Percentiles rank a stretch among this genome's conserved stretches.
phyloP scores from a whole-genome alignment of 1,140 invertebrate genomes.

The Coelopa frigida region DNA sequence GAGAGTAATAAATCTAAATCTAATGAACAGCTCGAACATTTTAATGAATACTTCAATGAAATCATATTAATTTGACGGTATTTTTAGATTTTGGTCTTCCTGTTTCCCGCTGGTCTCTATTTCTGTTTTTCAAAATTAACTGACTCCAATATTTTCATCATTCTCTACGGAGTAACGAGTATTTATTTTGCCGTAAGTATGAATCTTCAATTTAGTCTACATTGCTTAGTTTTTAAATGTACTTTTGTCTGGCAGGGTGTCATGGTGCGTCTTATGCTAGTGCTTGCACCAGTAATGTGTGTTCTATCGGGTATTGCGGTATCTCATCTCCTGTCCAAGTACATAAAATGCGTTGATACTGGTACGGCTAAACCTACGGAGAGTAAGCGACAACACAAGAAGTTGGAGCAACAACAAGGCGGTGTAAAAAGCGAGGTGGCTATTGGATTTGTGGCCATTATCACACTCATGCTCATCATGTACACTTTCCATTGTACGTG shows the following conservation, averaged over 20 bases:
- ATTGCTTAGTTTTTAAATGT: constrained; percentile 10
- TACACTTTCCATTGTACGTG: constrained; percentile 98
- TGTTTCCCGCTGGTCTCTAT: constrained; percentile 93
- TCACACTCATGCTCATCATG: constrained; percentile 78
- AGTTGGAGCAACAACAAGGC: constrained; percentile 69
- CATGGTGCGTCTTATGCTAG: constrained; percentile 97
- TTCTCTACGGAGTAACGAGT: constrained; percentile 93
- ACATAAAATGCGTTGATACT: constrained; percentile 79
- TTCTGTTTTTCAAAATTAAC: constrained; percentile 91
- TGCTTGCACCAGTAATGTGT: constrained; percentile 96
- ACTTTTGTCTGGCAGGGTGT: constrained; percentile 76
- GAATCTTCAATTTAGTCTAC: background rate
- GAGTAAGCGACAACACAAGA: constrained; percentile 52
- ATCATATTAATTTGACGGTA: background rate
- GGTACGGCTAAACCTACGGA: constrained; percentile 35
- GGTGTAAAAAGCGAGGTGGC: constrained; percentile 87
- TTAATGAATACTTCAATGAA: background rate
- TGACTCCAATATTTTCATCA: constrained; percentile 95
- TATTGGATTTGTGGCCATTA: constrained; percentile 73
- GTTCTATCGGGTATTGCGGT: constrained; percentile 91
- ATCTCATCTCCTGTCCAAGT: constrained; percentile 80
- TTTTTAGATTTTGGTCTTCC: constrained; percentile 75
- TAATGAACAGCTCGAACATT: background rate
- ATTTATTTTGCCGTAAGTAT: constrained; percentile 93
- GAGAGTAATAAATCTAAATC: too few species aligned